These are phyloP conservation scores for Empis stercorea DNA, from an alignment of 2,888 invertebrate genomes.

Conservation along the genomic window DNA sequence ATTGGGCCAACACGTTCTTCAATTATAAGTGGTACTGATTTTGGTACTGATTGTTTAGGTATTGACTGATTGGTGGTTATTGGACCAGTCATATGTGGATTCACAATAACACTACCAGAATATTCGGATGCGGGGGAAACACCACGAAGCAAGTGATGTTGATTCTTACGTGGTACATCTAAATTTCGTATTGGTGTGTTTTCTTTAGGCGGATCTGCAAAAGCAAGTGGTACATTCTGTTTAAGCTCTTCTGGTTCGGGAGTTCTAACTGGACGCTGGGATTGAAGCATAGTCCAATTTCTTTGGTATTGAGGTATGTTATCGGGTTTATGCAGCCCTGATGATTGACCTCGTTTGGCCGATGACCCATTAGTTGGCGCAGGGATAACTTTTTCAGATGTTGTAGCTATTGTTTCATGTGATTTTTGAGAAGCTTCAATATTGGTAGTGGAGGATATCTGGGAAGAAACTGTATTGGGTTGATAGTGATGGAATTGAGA, in stretches of 20 bases:
- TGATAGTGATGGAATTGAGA: background rate
- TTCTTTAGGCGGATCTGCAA: slow-evolving; percentile 23
- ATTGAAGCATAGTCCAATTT: slow-evolving; percentile 45
- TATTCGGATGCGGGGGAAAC: slow-evolving; percentile 7
- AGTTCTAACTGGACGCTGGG: slow-evolving; percentile 44
- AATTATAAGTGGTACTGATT: slow-evolving; percentile 26
- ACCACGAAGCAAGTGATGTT: background rate
- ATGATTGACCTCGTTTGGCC: slow-evolving; percentile 29
- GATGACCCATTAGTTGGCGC: slow-evolving; percentile 30
- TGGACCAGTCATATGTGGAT: slow-evolving; percentile 13
- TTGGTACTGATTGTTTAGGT: slow-evolving; percentile 16
- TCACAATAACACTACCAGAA: slow-evolving; percentile 9
- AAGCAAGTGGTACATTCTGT: slow-evolving; percentile 36
- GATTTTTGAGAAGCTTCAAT: slow-evolving; percentile 5
- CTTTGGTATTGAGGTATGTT: slow-evolving; percentile 52
- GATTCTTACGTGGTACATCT: slow-evolving; percentile 5
- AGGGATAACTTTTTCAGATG: slow-evolving; percentile 29
- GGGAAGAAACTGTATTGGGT: background rate
- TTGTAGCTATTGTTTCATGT: slow-evolving; percentile 12
- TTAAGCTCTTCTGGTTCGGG: slow-evolving; percentile 42
- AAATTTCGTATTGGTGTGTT: slow-evolving; percentile 17
- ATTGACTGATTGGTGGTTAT: slow-evolving; percentile 12
- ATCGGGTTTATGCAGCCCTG: slow-evolving; percentile 49
- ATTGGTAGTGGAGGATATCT: slow-evolving; percentile 17
- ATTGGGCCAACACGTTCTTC: slow-evolving; percentile 42